These are phyloP conservation scores for Epirrhoe tristata DNA, from an alignment of 2,888 invertebrate genomes.

Conservation along the genomic window DNA sequence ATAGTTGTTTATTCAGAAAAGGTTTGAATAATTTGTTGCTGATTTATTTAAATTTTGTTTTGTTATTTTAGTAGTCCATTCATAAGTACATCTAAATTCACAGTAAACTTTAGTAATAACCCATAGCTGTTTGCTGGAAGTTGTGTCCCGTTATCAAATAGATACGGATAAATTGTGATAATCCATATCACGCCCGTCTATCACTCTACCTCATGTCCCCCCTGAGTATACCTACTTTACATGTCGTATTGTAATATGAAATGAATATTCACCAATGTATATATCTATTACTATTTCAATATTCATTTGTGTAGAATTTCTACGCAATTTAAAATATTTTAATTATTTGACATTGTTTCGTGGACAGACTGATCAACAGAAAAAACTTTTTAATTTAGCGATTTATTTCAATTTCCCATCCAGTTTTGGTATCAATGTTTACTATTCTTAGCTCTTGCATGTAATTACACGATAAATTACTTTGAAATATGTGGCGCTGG, in stretches of 20 bases:
- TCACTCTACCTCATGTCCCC: conserved; percentile 40
- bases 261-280: too few relatives aligned
- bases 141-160: conserved; percentile 52
- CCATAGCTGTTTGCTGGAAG: background rate
- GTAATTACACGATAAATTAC: conserved; percentile 32
- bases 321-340: too few relatives aligned
- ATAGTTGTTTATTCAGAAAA: background rate
- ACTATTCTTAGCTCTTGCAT: conserved; percentile 6
- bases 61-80: too few relatives aligned
- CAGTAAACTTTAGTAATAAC: too few relatives aligned
- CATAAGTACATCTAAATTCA: too few relatives aligned
- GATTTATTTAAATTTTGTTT: too few relatives aligned
- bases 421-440: conserved; percentile 10
- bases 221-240: too few relatives aligned
- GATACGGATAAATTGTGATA: conserved; percentile 67
- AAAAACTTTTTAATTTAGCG: background rate
- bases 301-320: too few relatives aligned
- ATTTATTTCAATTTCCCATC: conserved; percentile 2
- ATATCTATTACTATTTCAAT: too few relatives aligned
- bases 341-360: too few relatives aligned
- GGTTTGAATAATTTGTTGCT: background rate
- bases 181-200: conserved; percentile 63
- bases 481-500: conserved; percentile 38
- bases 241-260: too few relatives aligned
- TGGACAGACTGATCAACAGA: too few relatives aligned